A percentile compares a stretch with the other conserved stretches of the same genome.
phyloP scores from a whole-genome alignment of 2,113 vertebrate species.

The Corythaeola cristata region DNA sequence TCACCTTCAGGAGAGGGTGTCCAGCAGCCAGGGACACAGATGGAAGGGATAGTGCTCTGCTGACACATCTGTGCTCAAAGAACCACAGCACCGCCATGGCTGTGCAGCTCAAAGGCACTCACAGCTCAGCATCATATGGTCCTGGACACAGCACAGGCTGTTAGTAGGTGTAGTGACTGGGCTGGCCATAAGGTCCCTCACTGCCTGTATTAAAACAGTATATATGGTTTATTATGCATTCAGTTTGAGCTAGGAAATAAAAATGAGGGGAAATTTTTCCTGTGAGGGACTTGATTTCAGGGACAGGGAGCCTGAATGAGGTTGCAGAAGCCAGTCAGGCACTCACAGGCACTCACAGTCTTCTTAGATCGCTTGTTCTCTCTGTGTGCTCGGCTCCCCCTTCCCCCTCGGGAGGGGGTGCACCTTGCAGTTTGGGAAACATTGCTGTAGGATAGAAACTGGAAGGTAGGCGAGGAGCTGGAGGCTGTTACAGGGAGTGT shows the following conservation, averaged over 20 bases:
- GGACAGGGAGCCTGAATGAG: background rate
- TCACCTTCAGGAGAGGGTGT: background rate
- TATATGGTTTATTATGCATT: background rate
- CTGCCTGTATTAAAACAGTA: background rate
- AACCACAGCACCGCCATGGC: accelerated
- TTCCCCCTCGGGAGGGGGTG: background rate
- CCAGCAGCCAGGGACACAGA: background rate
- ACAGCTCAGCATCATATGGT: background rate
- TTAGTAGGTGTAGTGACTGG: background rate
- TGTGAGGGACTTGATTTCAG: background rate
- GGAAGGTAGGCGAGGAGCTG: background rate
- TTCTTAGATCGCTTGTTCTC: background rate
- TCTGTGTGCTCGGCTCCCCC: background rate
- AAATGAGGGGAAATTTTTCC: background rate
- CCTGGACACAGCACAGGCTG: background rate
- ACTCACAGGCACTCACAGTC: accelerated
- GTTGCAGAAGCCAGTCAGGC: background rate
- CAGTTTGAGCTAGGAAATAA: background rate
- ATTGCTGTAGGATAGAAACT: background rate
- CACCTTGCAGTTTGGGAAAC: background rate
- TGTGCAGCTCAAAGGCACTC: background rate
- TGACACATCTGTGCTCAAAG: background rate
- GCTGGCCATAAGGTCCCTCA: background rate
- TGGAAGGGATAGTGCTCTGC: background rate
- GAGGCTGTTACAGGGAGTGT: background rate